These are phyloP conservation scores for Leptinotarsa haldemani DNA, from an alignment of 2,888 invertebrate species.

Conservation along the genomic window DNA sequence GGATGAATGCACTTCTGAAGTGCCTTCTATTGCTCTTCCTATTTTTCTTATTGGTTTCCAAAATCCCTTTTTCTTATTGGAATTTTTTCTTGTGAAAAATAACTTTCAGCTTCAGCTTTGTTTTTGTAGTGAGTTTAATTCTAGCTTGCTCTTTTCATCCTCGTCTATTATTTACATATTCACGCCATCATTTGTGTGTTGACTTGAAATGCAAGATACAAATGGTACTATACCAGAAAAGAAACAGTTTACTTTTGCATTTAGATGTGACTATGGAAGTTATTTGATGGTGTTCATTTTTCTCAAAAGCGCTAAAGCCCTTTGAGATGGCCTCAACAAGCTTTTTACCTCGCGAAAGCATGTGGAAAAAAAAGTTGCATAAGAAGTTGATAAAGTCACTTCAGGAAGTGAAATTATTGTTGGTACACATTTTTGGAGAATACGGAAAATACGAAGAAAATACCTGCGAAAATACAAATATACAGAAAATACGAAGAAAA, in stretches of 20 bases:
- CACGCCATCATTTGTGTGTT: no score
- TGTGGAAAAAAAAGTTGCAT: no score
- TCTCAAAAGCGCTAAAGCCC: neutral
- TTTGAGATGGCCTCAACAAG: neutral
- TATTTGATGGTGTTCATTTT: neutral
- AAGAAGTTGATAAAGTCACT: no score
- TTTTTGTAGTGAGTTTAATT: constrained; percentile 7
- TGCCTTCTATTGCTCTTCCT: neutral
- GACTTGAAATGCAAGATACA: no score
- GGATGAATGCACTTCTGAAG: neutral
- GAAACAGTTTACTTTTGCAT: no score
- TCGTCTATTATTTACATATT: no score
- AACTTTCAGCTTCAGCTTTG: neutral
- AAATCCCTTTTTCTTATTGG: neutral
- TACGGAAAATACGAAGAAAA: neutral
- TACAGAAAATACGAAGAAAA: neutral
- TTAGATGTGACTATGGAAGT: neutral
- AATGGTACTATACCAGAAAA: no score
- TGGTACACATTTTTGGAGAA: neutral
- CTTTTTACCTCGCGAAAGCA: no score
- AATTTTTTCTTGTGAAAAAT: constrained; percentile 1
- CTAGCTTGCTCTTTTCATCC: no score
- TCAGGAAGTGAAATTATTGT: neutral
- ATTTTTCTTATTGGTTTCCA: constrained; percentile 4
- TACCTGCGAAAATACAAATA: neutral